Conservation (phyloP, 2,888 invertebrate species). For the Coecobrya sp. region DNA sequence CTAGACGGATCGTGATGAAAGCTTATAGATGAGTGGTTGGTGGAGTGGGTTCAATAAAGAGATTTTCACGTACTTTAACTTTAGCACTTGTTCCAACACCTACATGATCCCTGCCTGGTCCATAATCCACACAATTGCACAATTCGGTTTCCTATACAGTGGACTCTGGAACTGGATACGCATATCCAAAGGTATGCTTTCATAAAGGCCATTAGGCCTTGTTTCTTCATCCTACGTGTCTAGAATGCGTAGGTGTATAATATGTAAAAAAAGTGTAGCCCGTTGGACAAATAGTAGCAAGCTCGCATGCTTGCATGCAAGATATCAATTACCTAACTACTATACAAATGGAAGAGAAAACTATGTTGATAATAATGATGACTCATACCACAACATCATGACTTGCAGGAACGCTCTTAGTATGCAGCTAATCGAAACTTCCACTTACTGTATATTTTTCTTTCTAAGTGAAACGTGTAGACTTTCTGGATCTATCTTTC, state of each 20-base stretch:
- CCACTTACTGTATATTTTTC: conserved; percentile 18
- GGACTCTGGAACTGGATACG: too few relatives aligned
- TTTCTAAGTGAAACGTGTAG: neutral
- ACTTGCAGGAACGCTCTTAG: neutral
- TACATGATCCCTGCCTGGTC: neutral
- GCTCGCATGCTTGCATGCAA: conserved; percentile 13
- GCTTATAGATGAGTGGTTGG: neutral
- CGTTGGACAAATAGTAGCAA: neutral
- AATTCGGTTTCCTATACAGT: too few relatives aligned
- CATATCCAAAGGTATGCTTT: neutral
- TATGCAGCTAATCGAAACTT: neutral
- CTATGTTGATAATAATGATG: conserved; percentile 1
- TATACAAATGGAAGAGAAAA: conserved; percentile 26
- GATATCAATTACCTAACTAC: neutral
- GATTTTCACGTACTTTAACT: too few relatives aligned
- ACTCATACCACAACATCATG: conserved; percentile 7
- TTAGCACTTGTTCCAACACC: neutral
- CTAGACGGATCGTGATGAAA: neutral
- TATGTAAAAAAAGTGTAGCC: neutral
- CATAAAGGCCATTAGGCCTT: neutral
- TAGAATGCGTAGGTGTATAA: neutral
- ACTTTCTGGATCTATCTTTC: conserved; percentile 16
- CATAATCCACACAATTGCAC: too few relatives aligned
- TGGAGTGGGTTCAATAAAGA: conserved; percentile 1
- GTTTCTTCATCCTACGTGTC: neutral